phyloP scores from a whole-genome alignment of 2,113 vertebrate species.

The Nothoprocta perdicaria region DNA sequence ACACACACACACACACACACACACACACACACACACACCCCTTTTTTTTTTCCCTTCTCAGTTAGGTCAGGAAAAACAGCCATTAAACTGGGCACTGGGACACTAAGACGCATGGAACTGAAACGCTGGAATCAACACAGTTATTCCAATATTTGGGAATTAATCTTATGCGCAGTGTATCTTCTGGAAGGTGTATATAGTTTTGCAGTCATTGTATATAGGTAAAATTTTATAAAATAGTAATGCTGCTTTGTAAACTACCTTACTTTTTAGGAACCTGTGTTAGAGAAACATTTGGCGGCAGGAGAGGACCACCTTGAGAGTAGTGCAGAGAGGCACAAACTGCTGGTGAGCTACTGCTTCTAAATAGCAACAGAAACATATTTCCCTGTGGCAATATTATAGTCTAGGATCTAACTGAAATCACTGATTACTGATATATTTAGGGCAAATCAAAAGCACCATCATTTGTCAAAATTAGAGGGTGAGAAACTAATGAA shows the following conservation, averaged over 20 bases:
- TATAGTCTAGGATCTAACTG: background rate
- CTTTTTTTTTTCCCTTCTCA: background rate
- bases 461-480: background rate
- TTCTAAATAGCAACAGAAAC: background rate
- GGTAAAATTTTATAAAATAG: background rate
- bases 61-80: background rate
- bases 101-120: background rate
- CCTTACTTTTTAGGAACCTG: background rate
- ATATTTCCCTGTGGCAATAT: background rate
- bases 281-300: background rate
- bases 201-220: slow-evolving; percentile 10
- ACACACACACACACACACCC: background rate
- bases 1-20: background rate
- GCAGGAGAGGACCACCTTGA: background rate
- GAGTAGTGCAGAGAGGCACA: background rate
- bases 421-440: background rate
- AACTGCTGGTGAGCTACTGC: background rate
- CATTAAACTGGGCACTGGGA: background rate
- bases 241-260: background rate
- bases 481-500: background rate
- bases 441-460: background rate
- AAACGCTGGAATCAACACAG: background rate
- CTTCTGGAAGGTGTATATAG: background rate
- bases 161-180: background rate
- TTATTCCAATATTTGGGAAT: slow-evolving; percentile 15